These are phyloP conservation scores for Elysia chlorotica DNA, from an alignment of 1,140 invertebrate species.

Conservation along the genomic window DNA sequence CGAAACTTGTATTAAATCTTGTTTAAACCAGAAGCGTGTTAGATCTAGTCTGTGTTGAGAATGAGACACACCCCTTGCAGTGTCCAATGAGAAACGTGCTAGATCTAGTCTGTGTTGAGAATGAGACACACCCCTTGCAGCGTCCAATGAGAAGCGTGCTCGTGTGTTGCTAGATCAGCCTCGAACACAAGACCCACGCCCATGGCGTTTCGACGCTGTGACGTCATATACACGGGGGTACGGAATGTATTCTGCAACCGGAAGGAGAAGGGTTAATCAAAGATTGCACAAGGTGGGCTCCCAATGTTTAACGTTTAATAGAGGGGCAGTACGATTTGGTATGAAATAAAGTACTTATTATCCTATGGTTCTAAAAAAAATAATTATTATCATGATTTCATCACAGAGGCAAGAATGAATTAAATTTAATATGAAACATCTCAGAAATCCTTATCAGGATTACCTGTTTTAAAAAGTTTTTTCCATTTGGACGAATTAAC, in stretches of 20 bases:
- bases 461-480: too few relatives aligned
- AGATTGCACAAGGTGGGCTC: too few relatives aligned
- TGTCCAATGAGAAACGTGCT: conserved; percentile 66
- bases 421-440: too few relatives aligned
- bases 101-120: conserved; percentile 68
- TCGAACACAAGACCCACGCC: conserved; percentile 83
- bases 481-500: too few relatives aligned
- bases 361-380: background rate
- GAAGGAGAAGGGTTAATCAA: too few relatives aligned
- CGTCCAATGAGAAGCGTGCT: conserved; percentile 81
- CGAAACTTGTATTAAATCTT: too few relatives aligned
- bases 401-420: too few relatives aligned
- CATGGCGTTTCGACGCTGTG: conserved; percentile 77
- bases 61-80: conserved; percentile 81
- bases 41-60: conserved; percentile 68
- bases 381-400: background rate
- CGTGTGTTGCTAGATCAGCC: conserved; percentile 74
- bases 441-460: too few relatives aligned
- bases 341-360: background rate
- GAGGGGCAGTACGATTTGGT: background rate
- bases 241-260: conserved; percentile 78
- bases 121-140: conserved; percentile 81
- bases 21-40: background rate
- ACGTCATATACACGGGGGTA: conserved; percentile 83
- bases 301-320: too few relatives aligned